Conservation (phyloP, 2,888 invertebrate genomes). For the Zygogramma bicolorata region DNA sequence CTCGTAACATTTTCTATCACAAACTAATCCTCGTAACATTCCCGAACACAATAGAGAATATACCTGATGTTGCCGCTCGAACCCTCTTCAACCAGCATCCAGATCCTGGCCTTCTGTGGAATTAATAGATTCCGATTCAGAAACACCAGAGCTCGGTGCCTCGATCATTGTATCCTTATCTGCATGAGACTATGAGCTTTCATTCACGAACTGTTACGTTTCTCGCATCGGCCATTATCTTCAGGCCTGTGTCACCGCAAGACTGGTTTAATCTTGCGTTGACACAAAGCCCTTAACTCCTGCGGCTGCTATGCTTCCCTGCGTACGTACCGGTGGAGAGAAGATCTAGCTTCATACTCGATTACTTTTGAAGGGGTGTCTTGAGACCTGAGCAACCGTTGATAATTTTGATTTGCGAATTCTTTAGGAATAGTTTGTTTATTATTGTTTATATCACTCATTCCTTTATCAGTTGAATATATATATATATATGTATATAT, state of each 20-base stretch:
- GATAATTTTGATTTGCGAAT: too few species aligned
- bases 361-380: neutral
- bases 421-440: too few species aligned
- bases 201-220: slow-evolving; percentile 23
- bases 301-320: neutral
- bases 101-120: neutral
- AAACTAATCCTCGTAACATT: too few species aligned
- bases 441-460: too few species aligned
- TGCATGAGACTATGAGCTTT: slow-evolving; percentile 26
- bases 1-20: too few species aligned
- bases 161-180: slow-evolving; percentile 20
- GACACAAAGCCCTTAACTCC: neutral
- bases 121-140: neutral
- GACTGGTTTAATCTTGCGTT: neutral
- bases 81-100: neutral
- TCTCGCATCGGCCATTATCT: slow-evolving; percentile 29
- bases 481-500: too few species aligned
- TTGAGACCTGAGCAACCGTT: too few species aligned
- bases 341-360: neutral
- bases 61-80: neutral
- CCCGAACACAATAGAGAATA: neutral
- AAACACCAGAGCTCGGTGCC: neutral
- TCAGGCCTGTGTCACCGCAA: neutral
- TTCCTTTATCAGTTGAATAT: too few species aligned
- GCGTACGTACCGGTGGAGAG: neutral